Evolutionary conservation across 2,888 invertebrate genomes (phyloP).

Genomic region (Eurytoma adleriae): DNA sequence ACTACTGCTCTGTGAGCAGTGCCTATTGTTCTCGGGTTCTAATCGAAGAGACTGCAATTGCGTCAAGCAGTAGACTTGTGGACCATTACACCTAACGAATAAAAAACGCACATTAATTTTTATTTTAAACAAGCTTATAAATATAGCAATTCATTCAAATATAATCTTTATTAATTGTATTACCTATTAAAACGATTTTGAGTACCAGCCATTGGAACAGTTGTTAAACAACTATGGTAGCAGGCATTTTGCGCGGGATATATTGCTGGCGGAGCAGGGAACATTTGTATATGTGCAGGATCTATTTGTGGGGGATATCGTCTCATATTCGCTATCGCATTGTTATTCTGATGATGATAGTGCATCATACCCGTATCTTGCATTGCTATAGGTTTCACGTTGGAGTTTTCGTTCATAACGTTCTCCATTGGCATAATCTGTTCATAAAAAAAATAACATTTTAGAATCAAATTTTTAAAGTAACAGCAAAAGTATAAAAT

Average conservation of each 20-base stretch:
- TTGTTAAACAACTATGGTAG: conserved; percentile 70
- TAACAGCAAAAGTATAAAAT: neutral
- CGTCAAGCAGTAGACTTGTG: conserved; percentile 72
- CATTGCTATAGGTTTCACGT: conserved; percentile 65
- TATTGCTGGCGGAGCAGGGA: conserved; percentile 70
- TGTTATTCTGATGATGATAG: conserved; percentile 70
- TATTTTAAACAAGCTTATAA: neutral
- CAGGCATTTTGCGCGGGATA: conserved; percentile 71
- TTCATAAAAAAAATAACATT: neutral
- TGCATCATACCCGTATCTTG: conserved; percentile 67
- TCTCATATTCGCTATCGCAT: conserved; percentile 66
- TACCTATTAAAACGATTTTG: conserved; percentile 73
- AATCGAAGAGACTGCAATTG: conserved; percentile 77
- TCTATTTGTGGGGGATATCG: conserved; percentile 71
- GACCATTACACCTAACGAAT: conserved; percentile 37
- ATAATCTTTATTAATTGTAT: neutral
- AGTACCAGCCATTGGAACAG: conserved; percentile 71
- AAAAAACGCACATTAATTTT: conserved; percentile 16
- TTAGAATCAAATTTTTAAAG: neutral
- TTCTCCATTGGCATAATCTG: conserved; percentile 63
- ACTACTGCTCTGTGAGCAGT: conserved; percentile 76
- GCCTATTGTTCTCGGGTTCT: conserved; percentile 77
- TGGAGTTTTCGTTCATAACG: conserved; percentile 64
- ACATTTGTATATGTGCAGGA: conserved; percentile 71
- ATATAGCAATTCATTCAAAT: neutral